phyloP scores from a whole-genome alignment of 2,888 invertebrate genomes.

The Minunthozetes semirufus region DNA sequence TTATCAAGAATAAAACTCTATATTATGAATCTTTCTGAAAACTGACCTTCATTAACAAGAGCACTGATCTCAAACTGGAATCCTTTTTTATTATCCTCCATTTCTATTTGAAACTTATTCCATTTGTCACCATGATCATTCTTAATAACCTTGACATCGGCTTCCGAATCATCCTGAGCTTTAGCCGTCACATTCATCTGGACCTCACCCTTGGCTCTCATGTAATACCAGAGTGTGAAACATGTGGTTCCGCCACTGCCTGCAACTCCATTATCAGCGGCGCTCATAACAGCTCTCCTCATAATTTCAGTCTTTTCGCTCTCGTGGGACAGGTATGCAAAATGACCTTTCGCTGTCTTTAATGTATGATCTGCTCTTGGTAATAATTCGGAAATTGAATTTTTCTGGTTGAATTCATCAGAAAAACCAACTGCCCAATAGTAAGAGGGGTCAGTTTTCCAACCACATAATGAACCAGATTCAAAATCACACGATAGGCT shows the following conservation, averaged over 20 bases:
- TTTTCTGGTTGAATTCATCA: neutral
- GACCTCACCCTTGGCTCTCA: neutral
- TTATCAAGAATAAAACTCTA: too few relatives aligned
- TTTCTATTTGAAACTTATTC: too few relatives aligned
- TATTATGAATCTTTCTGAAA: too few relatives aligned
- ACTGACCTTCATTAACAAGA: too few relatives aligned
- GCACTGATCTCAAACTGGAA: too few relatives aligned
- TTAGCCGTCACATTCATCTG: neutral
- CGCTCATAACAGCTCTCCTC: too few relatives aligned
- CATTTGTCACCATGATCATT: too few relatives aligned
- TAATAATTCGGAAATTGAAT: too few relatives aligned
- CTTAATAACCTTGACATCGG: too few relatives aligned
- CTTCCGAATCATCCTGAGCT: neutral
- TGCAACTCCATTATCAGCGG: neutral
- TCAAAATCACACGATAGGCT: conserved; percentile 40
- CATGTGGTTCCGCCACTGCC: neutral
- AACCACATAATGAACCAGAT: conserved; percentile 36
- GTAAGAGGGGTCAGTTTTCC: neutral
- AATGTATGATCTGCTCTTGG: neutral
- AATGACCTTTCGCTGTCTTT: neutral
- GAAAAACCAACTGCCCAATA: neutral
- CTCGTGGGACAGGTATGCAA: neutral
- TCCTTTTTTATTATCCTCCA: too few relatives aligned
- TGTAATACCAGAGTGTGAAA: neutral
- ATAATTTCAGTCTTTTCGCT: too few relatives aligned